phyloP scores from a whole-genome alignment of 2,797 vertebrate genomes.

The Octomys mimax region DNA sequence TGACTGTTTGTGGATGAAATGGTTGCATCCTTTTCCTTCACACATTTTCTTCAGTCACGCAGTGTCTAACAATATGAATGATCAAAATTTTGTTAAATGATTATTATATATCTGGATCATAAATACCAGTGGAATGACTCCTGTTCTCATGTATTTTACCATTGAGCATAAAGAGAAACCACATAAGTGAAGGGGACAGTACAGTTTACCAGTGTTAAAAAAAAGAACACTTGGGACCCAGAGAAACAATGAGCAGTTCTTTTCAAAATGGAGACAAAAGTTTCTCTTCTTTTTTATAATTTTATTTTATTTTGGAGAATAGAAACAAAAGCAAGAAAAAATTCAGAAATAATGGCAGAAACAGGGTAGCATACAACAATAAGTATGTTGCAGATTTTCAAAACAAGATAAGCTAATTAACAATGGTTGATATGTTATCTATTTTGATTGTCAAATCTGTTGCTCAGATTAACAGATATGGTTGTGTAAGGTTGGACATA shows the following conservation, averaged over 20 bases:
- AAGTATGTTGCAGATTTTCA: too few relatives aligned
- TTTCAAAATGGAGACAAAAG: not conserved
- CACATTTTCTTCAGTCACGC: not conserved
- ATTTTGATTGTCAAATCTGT: too few relatives aligned
- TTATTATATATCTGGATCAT: not conserved
- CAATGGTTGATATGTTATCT: too few relatives aligned
- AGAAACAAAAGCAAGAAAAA: too few relatives aligned
- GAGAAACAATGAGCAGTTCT: not conserved
- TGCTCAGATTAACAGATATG: too few relatives aligned
- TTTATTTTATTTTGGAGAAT: too few relatives aligned
- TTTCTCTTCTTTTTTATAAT: not conserved
- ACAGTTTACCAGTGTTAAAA: not conserved
- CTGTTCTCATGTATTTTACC: not conserved
- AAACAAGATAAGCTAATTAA: too few relatives aligned
- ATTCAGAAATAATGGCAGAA: too few relatives aligned
- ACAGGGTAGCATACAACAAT: too few relatives aligned
- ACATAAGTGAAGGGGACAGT: not conserved
- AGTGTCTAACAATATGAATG: not conserved
- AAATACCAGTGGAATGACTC: not conserved
- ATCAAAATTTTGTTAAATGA: conserved; percentile 19
- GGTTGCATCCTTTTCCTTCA: not conserved
- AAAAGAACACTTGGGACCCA: too few relatives aligned
- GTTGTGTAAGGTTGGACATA: too few relatives aligned
- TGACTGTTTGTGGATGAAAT: not conserved
- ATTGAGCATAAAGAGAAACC: not conserved